Conservation (phyloP, 2,888 invertebrate genomes). For the Drosophila neoperkinsi region DNA sequence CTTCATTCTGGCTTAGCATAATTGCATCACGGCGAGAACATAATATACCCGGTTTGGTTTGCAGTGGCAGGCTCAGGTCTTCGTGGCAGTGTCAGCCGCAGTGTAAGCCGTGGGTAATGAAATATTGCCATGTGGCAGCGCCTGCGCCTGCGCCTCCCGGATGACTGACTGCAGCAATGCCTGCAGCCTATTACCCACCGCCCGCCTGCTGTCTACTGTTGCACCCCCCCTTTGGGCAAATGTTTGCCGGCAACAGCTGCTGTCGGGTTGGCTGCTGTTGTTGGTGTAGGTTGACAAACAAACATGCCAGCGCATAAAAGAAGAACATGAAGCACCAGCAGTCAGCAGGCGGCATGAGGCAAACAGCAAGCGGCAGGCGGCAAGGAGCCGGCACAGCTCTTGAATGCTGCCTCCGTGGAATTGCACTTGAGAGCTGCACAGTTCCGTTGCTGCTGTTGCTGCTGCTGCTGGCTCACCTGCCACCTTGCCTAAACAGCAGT, state of each 20-base stretch:
- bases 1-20: neutral
- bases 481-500: slow-evolving; percentile 43
- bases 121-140: slow-evolving; percentile 79
- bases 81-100: slow-evolving; percentile 42
- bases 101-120: slow-evolving; percentile 74
- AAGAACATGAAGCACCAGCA: slow-evolving; percentile 34
- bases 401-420: slow-evolving; percentile 63
- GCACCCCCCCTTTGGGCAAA: slow-evolving; percentile 46
- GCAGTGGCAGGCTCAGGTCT: slow-evolving; percentile 17
- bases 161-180: slow-evolving; percentile 48
- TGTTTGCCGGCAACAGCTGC: slow-evolving; percentile 78
- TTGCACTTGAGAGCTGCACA: slow-evolving; percentile 72
- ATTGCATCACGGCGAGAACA: slow-evolving; percentile 12
- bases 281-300: slow-evolving; percentile 78
- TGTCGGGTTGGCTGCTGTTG: slow-evolving; percentile 41
- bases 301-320: slow-evolving; percentile 79
- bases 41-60: neutral
- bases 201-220: slow-evolving; percentile 16
- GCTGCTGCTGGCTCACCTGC: slow-evolving; percentile 43
- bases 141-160: slow-evolving; percentile 58
- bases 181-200: slow-evolving; percentile 12
- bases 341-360: neutral
- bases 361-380: slow-evolving; percentile 23
- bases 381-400: slow-evolving; percentile 51
- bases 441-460: slow-evolving; percentile 42